Base-by-base conservation (phyloP, 64 coral and sea anemone species). In the Montipora cactus region DNA sequence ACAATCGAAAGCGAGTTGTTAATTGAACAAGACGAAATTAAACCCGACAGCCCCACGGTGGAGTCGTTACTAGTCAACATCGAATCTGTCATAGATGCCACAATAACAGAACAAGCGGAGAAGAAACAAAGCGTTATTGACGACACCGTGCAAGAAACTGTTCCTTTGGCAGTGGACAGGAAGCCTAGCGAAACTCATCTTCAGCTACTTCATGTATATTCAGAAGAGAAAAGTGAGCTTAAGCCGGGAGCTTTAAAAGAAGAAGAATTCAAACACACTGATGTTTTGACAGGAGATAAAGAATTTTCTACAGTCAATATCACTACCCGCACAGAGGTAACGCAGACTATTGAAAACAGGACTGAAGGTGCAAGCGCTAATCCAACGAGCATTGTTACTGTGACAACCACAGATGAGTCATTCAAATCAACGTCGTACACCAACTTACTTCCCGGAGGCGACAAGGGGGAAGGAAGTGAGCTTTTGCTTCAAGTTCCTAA, bases 111-210 rank as follows among this genome's bases (percentile, higher is more conserved):
- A 21, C 46, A 78, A 49, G 16, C 13, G 3, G 16, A 50, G 13
- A 11, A 19, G 44, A 72, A 20, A 72, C 49, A 20, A 46, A 51
- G 22, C 45, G 37, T 20, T 20, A 11, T 20, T 11, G 66, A 86
- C 45, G 82, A 72, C 18, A 71, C 6, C n/a, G 64, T 86, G n/a
- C 44, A 86, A 86, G 82, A 86, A 50, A 71, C 45, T 49, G 82
- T 71, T 71, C 44, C 82, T 4, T 46, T 59, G 10, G 82, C 47
- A 49, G 61, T 86, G 44, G 45, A 72, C 8, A 86, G n/a, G 11
- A 48, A 51, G 44, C 1, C 62, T 1, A 2, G 19, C 9, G 82
- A 86, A 50, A 47, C 20, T 22, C 16, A 86, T 12, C 18, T 49
- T 21, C 44, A 86, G 2, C 66, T 86, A 49, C 66, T 86, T 9